phyloP scores from a whole-genome alignment of 2,888 invertebrate genomes.

The Diplazon laetatorius region DNA sequence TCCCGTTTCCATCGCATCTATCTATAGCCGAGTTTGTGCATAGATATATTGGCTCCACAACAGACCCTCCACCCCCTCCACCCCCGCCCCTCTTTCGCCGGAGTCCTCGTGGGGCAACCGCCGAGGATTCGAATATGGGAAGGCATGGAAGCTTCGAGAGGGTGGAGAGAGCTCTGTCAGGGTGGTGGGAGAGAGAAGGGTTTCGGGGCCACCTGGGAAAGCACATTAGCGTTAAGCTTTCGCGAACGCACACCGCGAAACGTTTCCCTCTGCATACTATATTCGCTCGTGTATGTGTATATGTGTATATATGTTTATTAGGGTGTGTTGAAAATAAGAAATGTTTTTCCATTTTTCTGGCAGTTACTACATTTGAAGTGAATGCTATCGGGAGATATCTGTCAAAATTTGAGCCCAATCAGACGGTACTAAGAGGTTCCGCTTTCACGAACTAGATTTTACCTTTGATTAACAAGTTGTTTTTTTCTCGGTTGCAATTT shows the following conservation, averaged over 20 bases:
- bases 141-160: constrained; percentile 47
- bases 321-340: too few relatives aligned
- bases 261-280: constrained; percentile 26
- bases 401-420: too few relatives aligned
- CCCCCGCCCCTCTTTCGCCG: too few relatives aligned
- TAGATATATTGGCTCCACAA: constrained; percentile 30
- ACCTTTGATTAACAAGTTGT: too few relatives aligned
- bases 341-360: too few relatives aligned
- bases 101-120: constrained; percentile 52
- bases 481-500: too few relatives aligned
- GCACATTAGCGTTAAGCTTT: constrained; percentile 69
- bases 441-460: too few relatives aligned
- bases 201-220: constrained; percentile 65
- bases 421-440: too few relatives aligned
- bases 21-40: constrained; percentile 5
- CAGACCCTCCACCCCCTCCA: too few relatives aligned
- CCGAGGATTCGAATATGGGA: constrained; percentile 22
- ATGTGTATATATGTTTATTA: too few relatives aligned
- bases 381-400: too few relatives aligned
- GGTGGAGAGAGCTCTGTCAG: constrained; percentile 42
- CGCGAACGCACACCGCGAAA: constrained; percentile 55
- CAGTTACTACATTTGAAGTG: too few relatives aligned
- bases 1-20: constrained; percentile 45
- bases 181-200: constrained; percentile 53
- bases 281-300: constrained; percentile 8